Evolutionary conservation across 2,113 vertebrate genomes (phyloP).

Genomic region (Mus pahari): DNA sequence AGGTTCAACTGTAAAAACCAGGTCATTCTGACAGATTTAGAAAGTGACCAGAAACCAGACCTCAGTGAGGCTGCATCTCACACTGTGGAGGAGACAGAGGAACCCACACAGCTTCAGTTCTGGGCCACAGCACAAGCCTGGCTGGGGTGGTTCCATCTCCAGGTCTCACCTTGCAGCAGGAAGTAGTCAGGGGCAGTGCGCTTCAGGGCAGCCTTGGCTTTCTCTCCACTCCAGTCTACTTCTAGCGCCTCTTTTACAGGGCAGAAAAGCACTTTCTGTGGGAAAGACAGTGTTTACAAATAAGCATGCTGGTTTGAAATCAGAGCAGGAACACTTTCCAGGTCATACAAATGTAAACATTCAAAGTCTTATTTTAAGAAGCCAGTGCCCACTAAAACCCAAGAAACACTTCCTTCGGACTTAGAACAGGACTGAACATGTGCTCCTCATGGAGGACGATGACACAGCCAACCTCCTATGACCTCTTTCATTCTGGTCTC

Average conservation of each 20-base stretch:
- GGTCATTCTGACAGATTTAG: background rate
- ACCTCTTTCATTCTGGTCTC: background rate
- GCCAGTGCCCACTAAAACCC: background rate
- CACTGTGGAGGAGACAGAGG: background rate
- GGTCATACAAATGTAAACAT: background rate
- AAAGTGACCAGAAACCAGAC: background rate
- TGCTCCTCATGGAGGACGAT: background rate
- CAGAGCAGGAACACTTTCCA: background rate
- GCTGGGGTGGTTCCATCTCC: rapidly evolving
- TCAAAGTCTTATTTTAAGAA: background rate
- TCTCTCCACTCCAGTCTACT: constrained; percentile 92
- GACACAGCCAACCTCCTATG: background rate
- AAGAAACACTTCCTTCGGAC: background rate
- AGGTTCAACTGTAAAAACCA: background rate
- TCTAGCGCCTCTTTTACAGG: constrained; percentile 91
- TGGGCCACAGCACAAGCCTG: background rate
- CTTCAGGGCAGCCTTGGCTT: constrained; percentile 89
- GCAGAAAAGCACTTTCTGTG: constrained; percentile 91
- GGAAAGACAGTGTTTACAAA: constrained; percentile 32
- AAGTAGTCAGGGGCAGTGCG: constrained; percentile 92
- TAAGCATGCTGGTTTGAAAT: background rate
- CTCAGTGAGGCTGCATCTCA: background rate
- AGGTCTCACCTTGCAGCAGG: constrained; percentile 91
- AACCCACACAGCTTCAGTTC: background rate
- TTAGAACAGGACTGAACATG: background rate